These are phyloP conservation scores for Danaus chrysippus DNA, from an alignment of 2,888 invertebrate genomes.

Conservation along the genomic window DNA sequence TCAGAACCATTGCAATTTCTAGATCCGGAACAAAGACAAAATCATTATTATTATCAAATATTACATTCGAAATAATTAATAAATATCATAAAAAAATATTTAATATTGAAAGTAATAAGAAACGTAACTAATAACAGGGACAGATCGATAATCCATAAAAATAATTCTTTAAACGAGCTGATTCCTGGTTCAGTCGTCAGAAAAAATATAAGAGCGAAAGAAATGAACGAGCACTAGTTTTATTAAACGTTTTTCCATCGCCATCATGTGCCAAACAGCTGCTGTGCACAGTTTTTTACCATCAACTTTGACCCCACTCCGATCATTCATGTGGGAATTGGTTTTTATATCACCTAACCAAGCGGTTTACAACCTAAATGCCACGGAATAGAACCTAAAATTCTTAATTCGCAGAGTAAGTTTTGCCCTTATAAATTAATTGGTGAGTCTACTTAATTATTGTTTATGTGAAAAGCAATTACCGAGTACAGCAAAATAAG, in stretches of 20 bases:
- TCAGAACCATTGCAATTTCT: conserved; percentile 44
- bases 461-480: conserved; percentile 17
- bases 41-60: background rate
- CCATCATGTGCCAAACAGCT: conserved; percentile 68
- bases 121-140: background rate
- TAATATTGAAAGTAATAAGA: no score
- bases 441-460: conserved; percentile 42
- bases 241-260: conserved; percentile 57
- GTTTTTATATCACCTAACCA: conserved; percentile 49
- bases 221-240: conserved; percentile 48
- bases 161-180: background rate
- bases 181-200: conserved; percentile 33
- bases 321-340: conserved; percentile 75
- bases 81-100: conserved; percentile 10
- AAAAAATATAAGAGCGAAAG: conserved; percentile 48
- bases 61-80: background rate
- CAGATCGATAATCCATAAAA: background rate
- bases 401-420: conserved; percentile 39
- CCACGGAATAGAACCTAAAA: conserved; percentile 41
- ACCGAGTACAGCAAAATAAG: background rate
- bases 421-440: conserved; percentile 59
- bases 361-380: conserved; percentile 54
- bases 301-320: conserved; percentile 75
- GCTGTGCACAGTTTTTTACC: conserved; percentile 69
- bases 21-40: conserved; percentile 43